A percentile compares a stretch with the other conserved stretches of the same genome.
These are phyloP conservation scores for Hyperopisus bebe DNA, from an alignment of 2,113 vertebrate genomes.

Conservation along the genomic window DNA sequence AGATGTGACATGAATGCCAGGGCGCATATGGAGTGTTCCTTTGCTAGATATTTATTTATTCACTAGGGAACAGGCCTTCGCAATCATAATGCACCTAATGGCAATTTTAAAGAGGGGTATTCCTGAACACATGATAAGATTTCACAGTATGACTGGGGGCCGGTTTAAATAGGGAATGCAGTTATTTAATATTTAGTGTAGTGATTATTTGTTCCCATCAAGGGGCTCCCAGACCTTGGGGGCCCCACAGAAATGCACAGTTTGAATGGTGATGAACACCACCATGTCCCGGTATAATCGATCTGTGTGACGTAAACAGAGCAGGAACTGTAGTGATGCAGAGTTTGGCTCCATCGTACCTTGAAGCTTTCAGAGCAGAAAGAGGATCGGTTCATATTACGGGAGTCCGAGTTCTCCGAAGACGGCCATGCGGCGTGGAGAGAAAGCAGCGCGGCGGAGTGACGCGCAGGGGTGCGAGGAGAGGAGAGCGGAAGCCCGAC, in stretches of 20 bases:
- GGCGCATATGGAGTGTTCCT: not conserved
- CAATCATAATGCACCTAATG: not conserved
- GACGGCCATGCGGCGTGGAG: not conserved
- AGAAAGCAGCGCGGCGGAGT: constrained; percentile 5
- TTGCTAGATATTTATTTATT: not conserved
- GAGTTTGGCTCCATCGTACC: not conserved
- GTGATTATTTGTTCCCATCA: not conserved
- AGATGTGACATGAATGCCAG: not conserved
- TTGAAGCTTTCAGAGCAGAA: not conserved
- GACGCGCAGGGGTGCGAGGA: constrained; percentile 42
- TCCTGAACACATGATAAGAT: not conserved
- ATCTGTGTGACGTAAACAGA: not conserved
- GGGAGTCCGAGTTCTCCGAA: not conserved
- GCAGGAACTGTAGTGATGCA: not conserved
- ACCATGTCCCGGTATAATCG: not conserved
- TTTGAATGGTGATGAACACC: not conserved
- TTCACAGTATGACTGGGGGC: not conserved
- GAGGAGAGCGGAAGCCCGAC: constrained; percentile 44
- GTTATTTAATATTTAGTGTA: not conserved
- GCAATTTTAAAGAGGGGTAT: not conserved
- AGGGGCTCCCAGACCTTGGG: not conserved
- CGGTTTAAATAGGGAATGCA: not conserved
- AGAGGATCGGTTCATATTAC: not conserved
- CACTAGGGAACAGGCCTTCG: not conserved
- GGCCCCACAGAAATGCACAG: not conserved